Evolutionary conservation across 2,113 vertebrate species (phyloP).

Genomic region (Zeus faber): DNA sequence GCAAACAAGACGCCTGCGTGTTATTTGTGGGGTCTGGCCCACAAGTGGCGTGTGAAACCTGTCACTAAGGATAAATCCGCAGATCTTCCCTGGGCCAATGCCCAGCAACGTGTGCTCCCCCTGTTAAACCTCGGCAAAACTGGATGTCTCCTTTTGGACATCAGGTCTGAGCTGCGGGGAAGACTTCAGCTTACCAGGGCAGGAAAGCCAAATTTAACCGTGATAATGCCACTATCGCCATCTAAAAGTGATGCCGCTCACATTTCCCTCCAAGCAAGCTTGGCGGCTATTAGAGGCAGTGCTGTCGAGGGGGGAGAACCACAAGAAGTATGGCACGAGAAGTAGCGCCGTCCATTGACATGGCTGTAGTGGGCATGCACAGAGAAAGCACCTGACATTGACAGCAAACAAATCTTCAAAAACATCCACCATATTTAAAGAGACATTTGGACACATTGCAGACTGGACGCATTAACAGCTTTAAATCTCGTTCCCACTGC

Average conservation of each 20-base stretch:
- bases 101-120: slow-evolving; percentile 35
- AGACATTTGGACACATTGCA: too few relatives aligned
- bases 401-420: too few relatives aligned
- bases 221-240: neutral
- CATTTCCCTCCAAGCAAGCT: neutral
- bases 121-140: slow-evolving; percentile 19
- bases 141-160: slow-evolving; percentile 10
- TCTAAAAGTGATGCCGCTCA: neutral
- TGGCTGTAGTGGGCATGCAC: too few relatives aligned
- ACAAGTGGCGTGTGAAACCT: slow-evolving; percentile 62
- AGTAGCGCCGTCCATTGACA: too few relatives aligned
- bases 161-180: neutral
- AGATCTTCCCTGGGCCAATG: slow-evolving; percentile 49
- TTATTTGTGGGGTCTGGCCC: slow-evolving; percentile 68
- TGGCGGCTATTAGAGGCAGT: too few relatives aligned
- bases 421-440: too few relatives aligned
- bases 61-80: slow-evolving; percentile 58
- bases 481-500: neutral
- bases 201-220: neutral
- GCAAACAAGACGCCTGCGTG: slow-evolving; percentile 56
- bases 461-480: too few relatives aligned
- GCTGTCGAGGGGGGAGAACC: too few relatives aligned
- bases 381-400: too few relatives aligned
- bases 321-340: too few relatives aligned
- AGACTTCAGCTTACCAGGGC: neutral